phyloP scores from a whole-genome alignment of 2,797 vertebrate species.

The Centropyge bicolor region DNA sequence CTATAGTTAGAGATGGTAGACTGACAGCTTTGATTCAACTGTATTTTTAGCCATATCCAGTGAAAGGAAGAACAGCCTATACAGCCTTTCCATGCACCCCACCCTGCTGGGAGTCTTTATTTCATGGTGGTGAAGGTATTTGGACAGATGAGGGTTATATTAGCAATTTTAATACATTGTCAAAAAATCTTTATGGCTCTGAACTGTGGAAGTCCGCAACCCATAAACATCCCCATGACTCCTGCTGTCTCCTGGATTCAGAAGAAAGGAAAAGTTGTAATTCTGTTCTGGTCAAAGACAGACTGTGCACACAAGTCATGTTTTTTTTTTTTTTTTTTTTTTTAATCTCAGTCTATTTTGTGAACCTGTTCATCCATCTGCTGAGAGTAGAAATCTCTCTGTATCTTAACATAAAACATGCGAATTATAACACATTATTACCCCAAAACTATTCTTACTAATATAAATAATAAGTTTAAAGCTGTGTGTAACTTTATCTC shows the following conservation, averaged over 20 bases:
- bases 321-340: slow-evolving; percentile 12
- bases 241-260: slow-evolving; percentile 29
- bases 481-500: not conserved
- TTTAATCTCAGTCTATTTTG: slow-evolving; percentile 7
- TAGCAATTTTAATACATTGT: slow-evolving; percentile 47
- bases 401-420: slow-evolving; percentile 15
- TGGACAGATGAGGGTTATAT: slow-evolving; percentile 51
- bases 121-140: slow-evolving; percentile 30
- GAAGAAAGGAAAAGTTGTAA: slow-evolving; percentile 25
- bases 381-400: too few species aligned
- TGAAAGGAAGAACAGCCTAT: slow-evolving; percentile 35
- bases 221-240: slow-evolving; percentile 43
- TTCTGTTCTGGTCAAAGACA: slow-evolving; percentile 46
- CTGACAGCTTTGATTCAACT: slow-evolving; percentile 40
- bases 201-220: slow-evolving; percentile 51
- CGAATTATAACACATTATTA: not conserved
- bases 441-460: not conserved
- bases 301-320: not conserved
- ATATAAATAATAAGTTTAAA: not conserved
- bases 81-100: slow-evolving; percentile 33
- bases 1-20: slow-evolving; percentile 47
- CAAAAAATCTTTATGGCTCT: slow-evolving; percentile 48
- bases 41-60: slow-evolving; percentile 53
- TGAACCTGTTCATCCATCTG: slow-evolving; percentile 38
- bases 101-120: slow-evolving; percentile 23